phyloP scores from a whole-genome alignment of 2,888 invertebrate genomes.

The Oligia latruncula region DNA sequence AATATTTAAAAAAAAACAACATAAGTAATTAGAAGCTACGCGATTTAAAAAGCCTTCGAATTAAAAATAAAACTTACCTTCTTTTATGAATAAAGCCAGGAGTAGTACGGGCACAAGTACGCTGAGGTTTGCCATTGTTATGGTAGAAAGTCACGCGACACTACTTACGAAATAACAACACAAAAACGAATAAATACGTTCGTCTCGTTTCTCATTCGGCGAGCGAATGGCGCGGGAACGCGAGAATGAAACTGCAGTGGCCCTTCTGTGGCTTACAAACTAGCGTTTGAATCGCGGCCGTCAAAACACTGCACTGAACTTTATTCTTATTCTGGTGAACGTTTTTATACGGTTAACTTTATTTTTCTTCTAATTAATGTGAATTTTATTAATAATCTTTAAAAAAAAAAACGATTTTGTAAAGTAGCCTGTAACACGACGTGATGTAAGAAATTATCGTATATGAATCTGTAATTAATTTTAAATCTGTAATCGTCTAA shows the following conservation, averaged over 20 bases:
- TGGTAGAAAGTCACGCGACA: slow-evolving; percentile 66
- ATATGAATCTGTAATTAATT: neutral
- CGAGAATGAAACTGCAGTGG: slow-evolving; percentile 54
- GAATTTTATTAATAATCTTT: neutral
- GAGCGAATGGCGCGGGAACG: slow-evolving; percentile 78
- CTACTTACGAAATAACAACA: slow-evolving; percentile 71
- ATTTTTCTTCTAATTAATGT: neutral
- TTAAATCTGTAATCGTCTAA: too few species aligned
- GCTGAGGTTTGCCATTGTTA: slow-evolving; percentile 82
- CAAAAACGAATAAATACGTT: slow-evolving; percentile 66
- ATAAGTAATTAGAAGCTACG: neutral
- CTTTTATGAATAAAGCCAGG: slow-evolving; percentile 81
- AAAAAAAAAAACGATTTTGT: neutral
- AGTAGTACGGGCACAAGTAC: slow-evolving; percentile 84
- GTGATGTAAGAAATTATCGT: neutral
- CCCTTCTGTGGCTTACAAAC: neutral
- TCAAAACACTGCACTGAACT: slow-evolving; percentile 42
- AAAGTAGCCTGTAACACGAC: neutral
- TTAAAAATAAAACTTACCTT: slow-evolving; percentile 76
- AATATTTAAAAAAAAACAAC: neutral
- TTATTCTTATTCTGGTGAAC: neutral
- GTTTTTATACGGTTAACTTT: neutral
- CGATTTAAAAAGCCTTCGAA: neutral
- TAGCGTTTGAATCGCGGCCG: slow-evolving; percentile 55
- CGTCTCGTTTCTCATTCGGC: slow-evolving; percentile 72